Conservation (phyloP, 1,140 invertebrate genomes). For the Cydia splendana region DNA sequence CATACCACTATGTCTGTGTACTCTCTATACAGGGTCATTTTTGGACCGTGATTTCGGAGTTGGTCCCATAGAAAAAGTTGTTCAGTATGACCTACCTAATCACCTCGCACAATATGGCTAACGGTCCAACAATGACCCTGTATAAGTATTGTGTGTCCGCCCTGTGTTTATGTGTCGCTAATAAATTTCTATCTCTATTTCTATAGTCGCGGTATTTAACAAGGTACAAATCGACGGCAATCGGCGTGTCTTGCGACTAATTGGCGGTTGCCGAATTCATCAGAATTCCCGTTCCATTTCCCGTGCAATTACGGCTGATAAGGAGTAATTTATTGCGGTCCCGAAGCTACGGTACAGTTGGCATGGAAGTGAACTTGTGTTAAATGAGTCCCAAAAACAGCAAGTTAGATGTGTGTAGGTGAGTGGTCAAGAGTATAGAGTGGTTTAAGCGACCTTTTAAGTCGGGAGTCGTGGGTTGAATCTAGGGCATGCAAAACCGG, state of each 20-base stretch:
- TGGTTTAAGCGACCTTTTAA: neutral
- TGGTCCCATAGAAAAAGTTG: too few species aligned
- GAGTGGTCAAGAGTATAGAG: neutral
- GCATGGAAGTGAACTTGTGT: neutral
- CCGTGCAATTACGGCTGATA: conserved; percentile 60
- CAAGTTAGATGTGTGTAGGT: neutral
- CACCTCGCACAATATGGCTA: too few species aligned
- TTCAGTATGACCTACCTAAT: too few species aligned
- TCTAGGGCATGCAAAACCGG: too few species aligned
- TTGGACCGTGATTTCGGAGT: too few species aligned
- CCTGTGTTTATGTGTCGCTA: too few species aligned
- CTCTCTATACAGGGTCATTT: too few species aligned
- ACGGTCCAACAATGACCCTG: too few species aligned
- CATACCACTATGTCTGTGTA: too few species aligned
- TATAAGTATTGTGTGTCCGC: too few species aligned
- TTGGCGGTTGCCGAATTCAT: conserved; percentile 52
- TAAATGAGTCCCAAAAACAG: neutral
- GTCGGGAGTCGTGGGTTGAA: neutral
- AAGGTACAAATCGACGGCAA: conserved; percentile 45
- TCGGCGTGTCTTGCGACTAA: conserved; percentile 51
- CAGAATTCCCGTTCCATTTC: conserved; percentile 51
- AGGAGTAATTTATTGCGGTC: conserved; percentile 61
- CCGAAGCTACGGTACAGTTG: conserved; percentile 25
- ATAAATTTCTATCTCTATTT: too few species aligned
- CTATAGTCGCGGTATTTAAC: conserved; percentile 2